phyloP scores from a whole-genome alignment of 2,113 vertebrate genomes.

The Paracanthobrama guichenoti region DNA sequence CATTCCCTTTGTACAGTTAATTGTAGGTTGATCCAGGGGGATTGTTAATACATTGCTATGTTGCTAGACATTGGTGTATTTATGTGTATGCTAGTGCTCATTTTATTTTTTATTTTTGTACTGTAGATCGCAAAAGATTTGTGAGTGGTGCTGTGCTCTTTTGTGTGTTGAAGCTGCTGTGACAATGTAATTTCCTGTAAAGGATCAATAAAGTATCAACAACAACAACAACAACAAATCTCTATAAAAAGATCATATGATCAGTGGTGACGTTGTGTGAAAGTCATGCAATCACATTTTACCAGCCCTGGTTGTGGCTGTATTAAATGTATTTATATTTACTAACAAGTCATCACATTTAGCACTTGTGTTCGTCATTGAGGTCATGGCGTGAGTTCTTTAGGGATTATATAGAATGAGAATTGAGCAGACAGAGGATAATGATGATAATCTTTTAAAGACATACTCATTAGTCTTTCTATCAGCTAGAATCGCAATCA shows the following conservation, averaged over 20 bases:
- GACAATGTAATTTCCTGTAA: too few relatives aligned
- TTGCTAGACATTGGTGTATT: too few relatives aligned
- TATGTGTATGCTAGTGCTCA: too few relatives aligned
- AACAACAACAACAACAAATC: too few relatives aligned
- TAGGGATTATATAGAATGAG: neutral
- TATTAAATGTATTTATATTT: neutral
- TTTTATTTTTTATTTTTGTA: too few relatives aligned
- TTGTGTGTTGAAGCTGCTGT: too few relatives aligned
- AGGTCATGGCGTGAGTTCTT: neutral
- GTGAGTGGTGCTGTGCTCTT: too few relatives aligned
- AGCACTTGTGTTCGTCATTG: neutral
- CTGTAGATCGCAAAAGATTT: too few relatives aligned
- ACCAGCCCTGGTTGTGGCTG: neutral
- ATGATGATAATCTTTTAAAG: constrained; percentile 17
- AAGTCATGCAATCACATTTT: neutral
- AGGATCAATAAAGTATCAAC: too few relatives aligned
- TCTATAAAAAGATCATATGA: neutral
- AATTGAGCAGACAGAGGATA: neutral
- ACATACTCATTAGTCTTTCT: constrained; percentile 11
- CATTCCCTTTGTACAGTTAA: neutral
- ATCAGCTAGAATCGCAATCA: neutral
- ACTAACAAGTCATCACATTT: neutral
- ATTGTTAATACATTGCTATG: too few relatives aligned
- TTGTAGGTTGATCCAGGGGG: neutral
- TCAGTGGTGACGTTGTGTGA: neutral